phyloP scores from a whole-genome alignment of 35 echinoderm and acorn worm genomes.

The Heliocidaris erythrogramma region DNA sequence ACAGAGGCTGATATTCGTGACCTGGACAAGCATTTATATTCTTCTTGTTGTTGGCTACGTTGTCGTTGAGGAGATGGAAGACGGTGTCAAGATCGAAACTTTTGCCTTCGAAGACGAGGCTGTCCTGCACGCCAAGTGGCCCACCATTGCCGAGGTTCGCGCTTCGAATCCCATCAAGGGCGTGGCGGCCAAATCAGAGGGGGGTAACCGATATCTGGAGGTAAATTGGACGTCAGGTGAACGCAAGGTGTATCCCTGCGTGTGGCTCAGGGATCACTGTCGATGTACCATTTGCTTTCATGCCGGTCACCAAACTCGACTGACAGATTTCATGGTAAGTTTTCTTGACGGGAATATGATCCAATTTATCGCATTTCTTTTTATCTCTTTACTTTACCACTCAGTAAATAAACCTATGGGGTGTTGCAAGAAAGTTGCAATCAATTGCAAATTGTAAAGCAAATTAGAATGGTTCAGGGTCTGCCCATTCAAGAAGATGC shows the following conservation, averaged over 20 bases:
- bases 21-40: too few relatives aligned
- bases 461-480: too few relatives aligned
- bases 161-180: neutral
- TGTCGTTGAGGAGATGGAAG: neutral
- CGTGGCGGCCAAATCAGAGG: neutral
- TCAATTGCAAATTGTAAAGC: too few relatives aligned
- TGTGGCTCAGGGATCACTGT: slow-evolving; percentile 60
- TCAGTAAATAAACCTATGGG: too few relatives aligned
- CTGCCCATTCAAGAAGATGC: too few relatives aligned
- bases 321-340: neutral
- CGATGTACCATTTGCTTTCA: slow-evolving; percentile 50
- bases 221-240: neutral
- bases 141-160: neutral
- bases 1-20: too few relatives aligned
- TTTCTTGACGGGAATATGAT: neutral
- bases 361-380: too few relatives aligned
- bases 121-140: neutral
- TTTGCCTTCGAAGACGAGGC: neutral
- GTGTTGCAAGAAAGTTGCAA: too few relatives aligned
- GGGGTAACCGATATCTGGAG: neutral
- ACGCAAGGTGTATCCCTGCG: slow-evolving; percentile 16
- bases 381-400: too few relatives aligned
- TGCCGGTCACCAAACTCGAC: neutral
- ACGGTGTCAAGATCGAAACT: neutral
- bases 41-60: too few relatives aligned